These are phyloP conservation scores for Notolepis coatsorum DNA, from an alignment of 2,797 vertebrate genomes.

Conservation along the genomic window DNA sequence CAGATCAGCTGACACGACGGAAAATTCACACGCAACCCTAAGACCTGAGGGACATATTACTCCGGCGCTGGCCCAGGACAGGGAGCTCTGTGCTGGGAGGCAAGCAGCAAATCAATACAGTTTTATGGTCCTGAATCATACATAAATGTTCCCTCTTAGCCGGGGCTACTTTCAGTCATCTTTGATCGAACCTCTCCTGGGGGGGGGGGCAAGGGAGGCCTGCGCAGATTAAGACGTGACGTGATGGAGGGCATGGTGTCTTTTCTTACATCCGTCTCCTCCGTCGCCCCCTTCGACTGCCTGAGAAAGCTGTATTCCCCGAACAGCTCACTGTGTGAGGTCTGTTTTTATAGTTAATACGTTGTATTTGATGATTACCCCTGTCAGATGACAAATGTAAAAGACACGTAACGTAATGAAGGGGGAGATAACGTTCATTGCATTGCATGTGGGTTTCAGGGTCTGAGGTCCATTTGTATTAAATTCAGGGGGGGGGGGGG, in stretches of 20 bases:
- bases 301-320: conserved; percentile 1
- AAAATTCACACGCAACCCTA: conserved; percentile 74
- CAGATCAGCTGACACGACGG: conserved; percentile 79
- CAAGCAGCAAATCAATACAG: conserved; percentile 69
- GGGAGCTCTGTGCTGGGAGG: conserved; percentile 61
- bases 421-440: no score
- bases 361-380: not conserved
- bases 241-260: conserved; percentile 30
- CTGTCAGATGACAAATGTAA: conserved; percentile 29
- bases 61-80: conserved; percentile 59
- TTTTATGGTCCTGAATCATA: conserved; percentile 69
- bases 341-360: conserved; percentile 36
- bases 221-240: conserved; percentile 14
- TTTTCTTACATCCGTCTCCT: not conserved
- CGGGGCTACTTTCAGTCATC: conserved; percentile 52
- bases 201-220: conserved; percentile 30
- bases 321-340: conserved; percentile 6
- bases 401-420: no score
- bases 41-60: conserved; percentile 68
- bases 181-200: conserved; percentile 33
- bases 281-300: conserved; percentile 14
- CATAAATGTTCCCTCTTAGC: conserved; percentile 62
- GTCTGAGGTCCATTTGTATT: no score
- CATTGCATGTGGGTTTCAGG: no score
- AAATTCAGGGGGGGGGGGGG: no score